Conservation (phyloP, 1,140 invertebrate genomes). For the Scylla paramamosain region DNA sequence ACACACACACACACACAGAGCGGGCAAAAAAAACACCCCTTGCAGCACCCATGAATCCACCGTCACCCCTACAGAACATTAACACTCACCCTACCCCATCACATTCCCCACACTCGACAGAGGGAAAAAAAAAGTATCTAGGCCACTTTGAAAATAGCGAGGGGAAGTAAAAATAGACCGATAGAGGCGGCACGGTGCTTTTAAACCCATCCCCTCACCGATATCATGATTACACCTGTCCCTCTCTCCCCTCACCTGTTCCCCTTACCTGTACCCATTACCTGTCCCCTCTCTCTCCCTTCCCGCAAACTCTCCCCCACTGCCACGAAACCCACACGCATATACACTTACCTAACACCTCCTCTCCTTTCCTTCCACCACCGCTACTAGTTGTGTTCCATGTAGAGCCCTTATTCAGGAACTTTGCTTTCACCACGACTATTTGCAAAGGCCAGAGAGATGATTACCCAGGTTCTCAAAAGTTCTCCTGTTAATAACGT, state of each 20-base stretch:
- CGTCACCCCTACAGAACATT: too few species aligned
- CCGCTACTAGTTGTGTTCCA: not conserved
- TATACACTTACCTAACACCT: not conserved
- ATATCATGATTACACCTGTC: not conserved
- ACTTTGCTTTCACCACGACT: too few species aligned
- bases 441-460: too few species aligned
- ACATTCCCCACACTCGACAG: too few species aligned
- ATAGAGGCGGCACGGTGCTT: not conserved
- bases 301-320: not conserved
- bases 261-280: not conserved
- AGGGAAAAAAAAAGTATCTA: not conserved
- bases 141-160: not conserved
- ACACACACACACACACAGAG: too few species aligned
- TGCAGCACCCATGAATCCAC: too few species aligned
- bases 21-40: too few species aligned
- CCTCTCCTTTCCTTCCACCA: not conserved
- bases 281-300: constrained; percentile 6
- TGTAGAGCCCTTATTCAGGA: too few species aligned
- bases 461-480: too few species aligned
- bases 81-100: too few species aligned
- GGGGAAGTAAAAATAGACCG: not conserved
- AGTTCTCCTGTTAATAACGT: too few species aligned
- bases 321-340: not conserved
- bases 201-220: not conserved
- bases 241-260: not conserved